Base-by-base conservation (phyloP, 2,797 vertebrate species). In the Alcedo quadribrachys region DNA sequence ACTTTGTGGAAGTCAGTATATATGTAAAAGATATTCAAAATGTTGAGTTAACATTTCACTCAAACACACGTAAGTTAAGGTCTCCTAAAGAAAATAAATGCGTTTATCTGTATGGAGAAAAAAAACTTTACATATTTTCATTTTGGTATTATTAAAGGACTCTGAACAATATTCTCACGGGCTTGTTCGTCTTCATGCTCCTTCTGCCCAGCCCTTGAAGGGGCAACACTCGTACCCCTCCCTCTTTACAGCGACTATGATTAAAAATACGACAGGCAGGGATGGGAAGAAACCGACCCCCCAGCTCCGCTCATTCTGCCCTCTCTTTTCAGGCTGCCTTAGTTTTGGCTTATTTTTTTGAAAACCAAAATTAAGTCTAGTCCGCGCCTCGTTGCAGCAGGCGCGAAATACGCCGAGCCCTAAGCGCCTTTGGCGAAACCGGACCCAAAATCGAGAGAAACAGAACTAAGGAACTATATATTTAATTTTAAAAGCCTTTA, bases 1-100 rank as follows among this genome's bases (percentile, higher is more conserved):
- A 99, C 99, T 99, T 99, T 99, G 99, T 99, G 99, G 98, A 99
- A 99, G 98, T 98, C 98, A 97, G 98, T 98, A 99, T 99, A 99
- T 99, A 99, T 99, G 99, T 99, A 99, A 98, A 98, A 99, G 98
- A 97, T 99, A 99, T 99, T 99, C 99, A 98, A 98, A 97, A 98
- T 98, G 97, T 98, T 98, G 98, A 98, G 98, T 99, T 99, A 98
- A 98, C 97, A 97, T 97, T 99, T 99, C 98, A 98, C 98, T 98
- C 99, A 98, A 97, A 98, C 98, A 98, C 98, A 96, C 97, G 96
- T 98, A 98, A 98, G 97, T 98, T 98, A 98, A 98, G 97, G 97
- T 97, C 97, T 97, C 97, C 98, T 98, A 98, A 98, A 98, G 98
- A 99, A 99, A 99, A 98, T 99, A 99, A 99, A 99, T 99, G 99